A percentile compares a stretch with the other conserved stretches of the same genome.
Evolutionary conservation across 92 coral and sea anemone genomes (phyloP).

Genomic region (Actinostola sp.): DNA sequence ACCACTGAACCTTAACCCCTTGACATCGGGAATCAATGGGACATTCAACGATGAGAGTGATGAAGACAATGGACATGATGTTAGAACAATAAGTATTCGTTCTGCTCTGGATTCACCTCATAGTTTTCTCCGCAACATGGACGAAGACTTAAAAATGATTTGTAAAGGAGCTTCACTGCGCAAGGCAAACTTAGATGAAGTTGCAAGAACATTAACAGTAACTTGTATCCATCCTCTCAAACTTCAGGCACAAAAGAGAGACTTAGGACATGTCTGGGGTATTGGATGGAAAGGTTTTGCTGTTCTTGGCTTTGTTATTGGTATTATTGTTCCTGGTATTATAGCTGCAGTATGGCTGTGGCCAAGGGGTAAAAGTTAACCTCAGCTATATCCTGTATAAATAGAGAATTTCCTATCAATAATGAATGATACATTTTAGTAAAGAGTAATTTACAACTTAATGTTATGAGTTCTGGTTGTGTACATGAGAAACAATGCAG

Average conservation of each 20-base stretch:
- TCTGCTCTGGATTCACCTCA: conserved; percentile 84
- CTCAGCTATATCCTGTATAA: not conserved
- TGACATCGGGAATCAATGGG: conserved; percentile 44
- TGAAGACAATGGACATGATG: conserved; percentile 47
- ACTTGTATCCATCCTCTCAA: conserved; percentile 91
- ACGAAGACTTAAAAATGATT: conserved; percentile 84
- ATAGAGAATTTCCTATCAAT: not conserved
- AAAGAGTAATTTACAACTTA: not conserved
- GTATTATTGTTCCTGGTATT: conserved; percentile 71
- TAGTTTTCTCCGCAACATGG: conserved; percentile 91
- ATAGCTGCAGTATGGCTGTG: conserved; percentile 53
- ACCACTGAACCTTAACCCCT: conserved; percentile 53
- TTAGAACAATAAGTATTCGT: conserved; percentile 93
- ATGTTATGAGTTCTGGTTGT: too few species aligned
- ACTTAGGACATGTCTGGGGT: conserved; percentile 84
- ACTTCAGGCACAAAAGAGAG: conserved; percentile 67
- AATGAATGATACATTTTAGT: not conserved
- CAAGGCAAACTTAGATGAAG: conserved; percentile 80
- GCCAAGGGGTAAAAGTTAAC: conserved; percentile 37
- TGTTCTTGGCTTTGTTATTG: conserved; percentile 63
- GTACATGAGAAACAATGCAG: too few species aligned
- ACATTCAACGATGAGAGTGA: conserved; percentile 45
- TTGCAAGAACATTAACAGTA: conserved; percentile 84
- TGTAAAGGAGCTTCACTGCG: conserved; percentile 83
- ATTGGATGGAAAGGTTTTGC: conserved; percentile 93